phyloP scores from a whole-genome alignment of 2,797 vertebrate genomes.

The Trachurus trachurus region DNA sequence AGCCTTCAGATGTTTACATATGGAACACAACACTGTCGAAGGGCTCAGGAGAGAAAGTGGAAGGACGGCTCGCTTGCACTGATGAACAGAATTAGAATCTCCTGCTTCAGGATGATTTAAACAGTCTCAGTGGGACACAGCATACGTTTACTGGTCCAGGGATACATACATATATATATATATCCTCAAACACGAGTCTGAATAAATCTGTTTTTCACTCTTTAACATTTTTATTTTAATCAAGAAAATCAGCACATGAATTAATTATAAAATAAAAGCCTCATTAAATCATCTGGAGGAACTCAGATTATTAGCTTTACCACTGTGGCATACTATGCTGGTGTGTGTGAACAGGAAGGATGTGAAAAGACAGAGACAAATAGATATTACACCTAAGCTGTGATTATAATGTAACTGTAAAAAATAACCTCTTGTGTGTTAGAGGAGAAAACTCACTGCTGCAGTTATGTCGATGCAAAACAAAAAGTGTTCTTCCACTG shows the following conservation, averaged over 20 bases:
- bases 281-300: neutral
- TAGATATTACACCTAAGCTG: constrained; percentile 35
- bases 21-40: constrained; percentile 37
- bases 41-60: constrained; percentile 51
- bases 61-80: constrained; percentile 65
- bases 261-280: neutral
- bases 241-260: neutral
- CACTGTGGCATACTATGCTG: neutral
- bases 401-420: constrained; percentile 39
- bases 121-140: neutral
- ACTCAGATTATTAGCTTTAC: neutral
- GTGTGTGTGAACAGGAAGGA: constrained; percentile 1
- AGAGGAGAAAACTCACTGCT: constrained; percentile 52
- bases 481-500: constrained; percentile 50
- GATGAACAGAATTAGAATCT: constrained; percentile 54
- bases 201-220: neutral
- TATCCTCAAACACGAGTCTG: neutral
- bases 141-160: too few species aligned
- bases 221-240: neutral
- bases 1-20: constrained; percentile 80
- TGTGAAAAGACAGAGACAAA: constrained; percentile 30
- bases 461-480: constrained; percentile 64
- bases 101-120: constrained; percentile 38
- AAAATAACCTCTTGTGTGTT: constrained; percentile 45
- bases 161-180: too few species aligned